A percentile compares a stretch with the other conserved stretches of the same genome.
Evolutionary conservation across 2,797 vertebrate genomes (phyloP).

Genomic region (Nasua narica): DNA sequence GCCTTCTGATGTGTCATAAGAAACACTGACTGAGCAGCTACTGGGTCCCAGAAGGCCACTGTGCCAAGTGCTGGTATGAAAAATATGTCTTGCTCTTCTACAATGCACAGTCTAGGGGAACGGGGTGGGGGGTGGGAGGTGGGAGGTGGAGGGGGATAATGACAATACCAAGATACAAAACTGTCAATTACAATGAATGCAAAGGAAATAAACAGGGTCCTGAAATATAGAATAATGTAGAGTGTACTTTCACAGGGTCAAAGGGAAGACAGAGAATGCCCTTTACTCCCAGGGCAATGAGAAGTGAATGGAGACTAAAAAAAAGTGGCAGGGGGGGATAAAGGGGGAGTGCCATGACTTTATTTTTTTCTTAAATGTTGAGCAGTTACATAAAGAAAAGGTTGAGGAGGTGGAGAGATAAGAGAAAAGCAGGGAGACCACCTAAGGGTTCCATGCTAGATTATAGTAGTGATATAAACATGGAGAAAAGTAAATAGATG

Average conservation of each 20-base stretch:
- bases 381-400: not conserved
- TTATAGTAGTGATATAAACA: not conserved
- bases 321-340: no score
- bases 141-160: not conserved
- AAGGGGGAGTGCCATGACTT: not conserved
- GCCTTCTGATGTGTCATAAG: not conserved
- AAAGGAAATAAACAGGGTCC: not conserved
- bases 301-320: not conserved
- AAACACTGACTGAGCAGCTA: not conserved
- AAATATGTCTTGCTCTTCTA: not conserved
- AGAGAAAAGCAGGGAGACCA: not conserved
- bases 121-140: not conserved
- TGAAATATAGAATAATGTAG: not conserved
- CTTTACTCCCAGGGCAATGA: not conserved
- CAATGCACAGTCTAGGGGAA: not conserved
- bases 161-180: not conserved
- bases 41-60: not conserved
- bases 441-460: not conserved
- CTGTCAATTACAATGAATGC: not conserved
- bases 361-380: slow-evolving; percentile 29
- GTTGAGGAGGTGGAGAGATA: not conserved
- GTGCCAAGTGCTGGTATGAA: not conserved
- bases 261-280: not conserved
- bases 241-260: not conserved
- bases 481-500: not conserved